Percentiles rank a stretch among this genome's conserved stretches.
phyloP scores from a whole-genome alignment of 2,797 vertebrate species.

The Poecile montanus region DNA sequence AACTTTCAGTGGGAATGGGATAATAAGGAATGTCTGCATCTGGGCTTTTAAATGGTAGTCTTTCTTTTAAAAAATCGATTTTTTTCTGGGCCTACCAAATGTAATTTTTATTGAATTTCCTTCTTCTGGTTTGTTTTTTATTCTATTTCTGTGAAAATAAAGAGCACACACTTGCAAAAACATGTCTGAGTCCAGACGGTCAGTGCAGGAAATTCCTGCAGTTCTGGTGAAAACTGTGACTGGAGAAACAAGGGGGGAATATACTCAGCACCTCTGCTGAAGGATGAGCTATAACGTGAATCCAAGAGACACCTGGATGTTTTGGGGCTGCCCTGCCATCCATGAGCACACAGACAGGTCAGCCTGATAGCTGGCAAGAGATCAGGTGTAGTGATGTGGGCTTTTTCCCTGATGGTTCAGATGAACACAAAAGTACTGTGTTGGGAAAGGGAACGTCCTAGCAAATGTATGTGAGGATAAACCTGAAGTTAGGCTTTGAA shows the following conservation, averaged over 20 bases:
- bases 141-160: slow-evolving; percentile 66
- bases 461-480: accelerated
- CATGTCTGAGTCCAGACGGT: slow-evolving; percentile 52
- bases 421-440: not conserved
- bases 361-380: not conserved
- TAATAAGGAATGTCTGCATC: not conserved
- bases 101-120: slow-evolving; percentile 64
- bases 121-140: slow-evolving; percentile 61
- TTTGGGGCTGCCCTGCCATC: not conserved
- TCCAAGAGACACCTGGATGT: not conserved
- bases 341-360: not conserved
- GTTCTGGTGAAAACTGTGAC: slow-evolving; percentile 38
- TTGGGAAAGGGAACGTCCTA: not conserved
- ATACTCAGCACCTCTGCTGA: not conserved
- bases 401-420: not conserved
- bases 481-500: not conserved
- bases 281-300: not conserved
- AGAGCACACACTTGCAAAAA: slow-evolving; percentile 69
- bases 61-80: not conserved
- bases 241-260: not conserved
- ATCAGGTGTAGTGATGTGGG: not conserved
- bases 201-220: slow-evolving; percentile 68
- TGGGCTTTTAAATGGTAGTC: not conserved
- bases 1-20: not conserved
- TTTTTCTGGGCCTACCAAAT: slow-evolving; percentile 29